Evolutionary conservation across 2,113 vertebrate genomes (phyloP).

Genomic region (Solea solea): DNA sequence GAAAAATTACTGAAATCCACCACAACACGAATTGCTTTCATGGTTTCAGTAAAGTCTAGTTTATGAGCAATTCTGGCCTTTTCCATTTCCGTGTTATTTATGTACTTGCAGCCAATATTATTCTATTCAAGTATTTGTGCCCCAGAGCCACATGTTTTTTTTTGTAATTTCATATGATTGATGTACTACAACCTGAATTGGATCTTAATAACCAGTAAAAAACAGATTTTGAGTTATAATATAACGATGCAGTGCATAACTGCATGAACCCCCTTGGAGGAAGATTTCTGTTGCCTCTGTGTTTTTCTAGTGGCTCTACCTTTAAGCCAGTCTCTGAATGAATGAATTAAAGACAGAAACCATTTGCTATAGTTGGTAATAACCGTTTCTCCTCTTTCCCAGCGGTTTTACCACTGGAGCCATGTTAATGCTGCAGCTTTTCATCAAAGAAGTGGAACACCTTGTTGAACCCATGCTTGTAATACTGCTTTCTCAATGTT

Average conservation of each 20-base stretch:
- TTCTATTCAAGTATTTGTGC: no score
- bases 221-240: slow-evolving; percentile 20
- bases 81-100: no score
- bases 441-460: slow-evolving; percentile 12
- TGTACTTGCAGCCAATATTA: no score
- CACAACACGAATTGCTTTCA: no score
- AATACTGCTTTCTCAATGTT: not conserved
- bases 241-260: slow-evolving; percentile 6
- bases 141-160: no score
- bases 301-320: slow-evolving; percentile 29
- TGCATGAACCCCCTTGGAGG: slow-evolving; percentile 19
- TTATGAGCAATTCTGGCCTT: no score
- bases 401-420: slow-evolving; percentile 19
- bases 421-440: slow-evolving; percentile 19
- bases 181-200: no score
- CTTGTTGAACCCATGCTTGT: not conserved
- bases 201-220: no score
- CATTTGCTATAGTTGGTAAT: slow-evolving; percentile 32
- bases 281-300: slow-evolving; percentile 42
- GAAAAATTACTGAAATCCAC: no score
- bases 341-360: slow-evolving; percentile 44
- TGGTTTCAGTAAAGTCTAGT: no score
- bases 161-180: no score
- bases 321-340: slow-evolving; percentile 37
- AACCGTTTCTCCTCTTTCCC: slow-evolving; percentile 20